A percentile compares a stretch with the other conserved stretches of the same genome.
These are phyloP conservation scores for Coleophora flavipennella DNA, from an alignment of 2,888 invertebrate genomes.

Conservation along the genomic window DNA sequence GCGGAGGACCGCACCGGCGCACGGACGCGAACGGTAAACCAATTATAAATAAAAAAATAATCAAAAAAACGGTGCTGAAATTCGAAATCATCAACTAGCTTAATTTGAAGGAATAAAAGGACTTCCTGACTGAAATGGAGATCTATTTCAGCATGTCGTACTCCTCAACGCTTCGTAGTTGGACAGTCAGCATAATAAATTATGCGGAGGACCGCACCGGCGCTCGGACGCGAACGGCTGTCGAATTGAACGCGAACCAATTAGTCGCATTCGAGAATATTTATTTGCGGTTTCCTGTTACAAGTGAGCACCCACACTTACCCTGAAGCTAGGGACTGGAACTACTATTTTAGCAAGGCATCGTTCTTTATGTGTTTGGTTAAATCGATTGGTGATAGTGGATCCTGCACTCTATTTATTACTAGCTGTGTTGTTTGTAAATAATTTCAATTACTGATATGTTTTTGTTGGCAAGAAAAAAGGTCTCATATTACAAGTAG, in stretches of 20 bases:
- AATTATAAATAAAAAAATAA: conserved; percentile 67
- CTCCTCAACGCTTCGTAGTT: too few relatives aligned
- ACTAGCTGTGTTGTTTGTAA: too few relatives aligned
- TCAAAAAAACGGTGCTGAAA: too few relatives aligned
- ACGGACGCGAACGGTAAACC: conserved; percentile 60
- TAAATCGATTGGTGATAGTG: conserved; percentile 26
- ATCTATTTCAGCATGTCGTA: too few relatives aligned
- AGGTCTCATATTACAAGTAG: too few relatives aligned
- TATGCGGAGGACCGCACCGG: conserved; percentile 54
- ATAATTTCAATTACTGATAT: too few relatives aligned
- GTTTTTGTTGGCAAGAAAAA: too few relatives aligned
- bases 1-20: conserved; percentile 48
- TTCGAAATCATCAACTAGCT: too few relatives aligned
- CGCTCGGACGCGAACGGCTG: conserved; percentile 33
- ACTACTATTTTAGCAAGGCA: too few relatives aligned
- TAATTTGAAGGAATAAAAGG: too few relatives aligned
- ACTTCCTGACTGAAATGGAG: too few relatives aligned
- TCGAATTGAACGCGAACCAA: conserved; percentile 66
- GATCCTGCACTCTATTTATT: conserved; percentile 21
- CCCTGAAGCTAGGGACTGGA: too few relatives aligned
- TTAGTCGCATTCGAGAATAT: conserved; percentile 64
- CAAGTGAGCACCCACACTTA: conserved; percentile 50
- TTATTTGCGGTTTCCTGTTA: conserved; percentile 65
- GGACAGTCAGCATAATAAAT: conserved; percentile 45
- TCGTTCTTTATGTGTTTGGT: conserved; percentile 38